phyloP scores from a whole-genome alignment of 1,140 invertebrate species.

The Scaptomyza graminum region DNA sequence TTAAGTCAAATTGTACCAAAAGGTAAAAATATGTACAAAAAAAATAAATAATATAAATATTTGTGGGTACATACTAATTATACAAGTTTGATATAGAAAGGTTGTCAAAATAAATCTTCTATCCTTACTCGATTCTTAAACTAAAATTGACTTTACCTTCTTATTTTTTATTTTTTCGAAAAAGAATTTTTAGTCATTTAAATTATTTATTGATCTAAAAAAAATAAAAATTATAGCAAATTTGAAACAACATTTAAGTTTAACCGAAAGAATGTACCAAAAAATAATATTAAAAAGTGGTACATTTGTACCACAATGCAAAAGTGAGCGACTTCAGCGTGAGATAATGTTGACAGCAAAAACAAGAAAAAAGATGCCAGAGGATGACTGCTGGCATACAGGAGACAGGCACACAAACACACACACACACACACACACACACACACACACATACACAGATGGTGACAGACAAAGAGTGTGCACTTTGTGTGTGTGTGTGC shows the following conservation, averaged over 20 bases:
- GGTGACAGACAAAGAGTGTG: not conserved
- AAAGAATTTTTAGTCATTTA: too few species aligned
- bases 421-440: constrained; percentile 24
- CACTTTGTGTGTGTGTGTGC: constrained; percentile 19
- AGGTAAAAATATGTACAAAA: too few species aligned
- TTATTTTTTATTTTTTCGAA: too few species aligned
- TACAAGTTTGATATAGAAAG: too few species aligned
- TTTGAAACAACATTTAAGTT: too few species aligned
- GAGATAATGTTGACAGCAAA: constrained; percentile 79
- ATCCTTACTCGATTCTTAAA: too few species aligned
- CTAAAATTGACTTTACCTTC: too few species aligned
- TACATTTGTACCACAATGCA: not conserved
- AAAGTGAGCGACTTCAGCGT: constrained; percentile 34
- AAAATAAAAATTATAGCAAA: too few species aligned
- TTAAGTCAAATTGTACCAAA: not conserved
- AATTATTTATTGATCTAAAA: too few species aligned
- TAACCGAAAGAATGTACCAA: not conserved
- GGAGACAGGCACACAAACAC: constrained; percentile 22
- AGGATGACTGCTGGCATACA: constrained; percentile 32
- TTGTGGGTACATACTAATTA: too few species aligned
- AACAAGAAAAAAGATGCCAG: constrained; percentile 56
- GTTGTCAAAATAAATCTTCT: too few species aligned
- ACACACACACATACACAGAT: not conserved
- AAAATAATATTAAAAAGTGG: not conserved
- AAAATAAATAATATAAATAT: too few species aligned